phyloP scores from a whole-genome alignment of 2,113 vertebrate genomes.

The Anguilla rostrata region DNA sequence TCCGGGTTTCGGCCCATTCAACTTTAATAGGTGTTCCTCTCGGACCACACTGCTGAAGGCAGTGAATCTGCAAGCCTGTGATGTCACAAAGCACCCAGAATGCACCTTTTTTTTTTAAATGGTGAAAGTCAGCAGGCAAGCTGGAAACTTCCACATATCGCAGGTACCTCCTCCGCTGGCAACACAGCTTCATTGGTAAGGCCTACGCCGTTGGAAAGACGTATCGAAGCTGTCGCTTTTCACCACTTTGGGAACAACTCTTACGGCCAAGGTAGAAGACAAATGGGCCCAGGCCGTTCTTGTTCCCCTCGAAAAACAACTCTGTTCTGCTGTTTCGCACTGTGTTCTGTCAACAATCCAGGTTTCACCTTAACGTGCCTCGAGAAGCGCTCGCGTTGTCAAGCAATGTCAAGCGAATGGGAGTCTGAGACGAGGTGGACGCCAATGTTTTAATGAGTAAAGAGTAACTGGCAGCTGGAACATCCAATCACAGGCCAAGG shows the following conservation, averaged over 20 bases:
- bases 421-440: neutral
- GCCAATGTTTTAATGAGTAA: too few species aligned
- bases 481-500: too few species aligned
- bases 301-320: neutral
- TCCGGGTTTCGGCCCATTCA: constrained; percentile 38
- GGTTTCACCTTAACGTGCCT: neutral
- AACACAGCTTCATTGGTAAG: neutral
- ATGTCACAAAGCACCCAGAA: neutral
- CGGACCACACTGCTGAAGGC: neutral
- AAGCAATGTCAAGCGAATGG: neutral
- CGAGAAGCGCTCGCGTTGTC: neutral
- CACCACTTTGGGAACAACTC: neutral
- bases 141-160: neutral
- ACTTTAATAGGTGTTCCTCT: constrained; percentile 32
- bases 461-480: too few species aligned
- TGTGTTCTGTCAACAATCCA: neutral
- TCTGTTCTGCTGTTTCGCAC: neutral
- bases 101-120: neutral
- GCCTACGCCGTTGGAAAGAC: neutral
- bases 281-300: neutral
- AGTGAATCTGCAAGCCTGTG: neutral
- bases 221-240: neutral
- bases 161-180: neutral
- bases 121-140: neutral
- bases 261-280: neutral